These are phyloP conservation scores for Coluber constrictor DNA, from an alignment of 2,797 vertebrate genomes.

Conservation along the genomic window DNA sequence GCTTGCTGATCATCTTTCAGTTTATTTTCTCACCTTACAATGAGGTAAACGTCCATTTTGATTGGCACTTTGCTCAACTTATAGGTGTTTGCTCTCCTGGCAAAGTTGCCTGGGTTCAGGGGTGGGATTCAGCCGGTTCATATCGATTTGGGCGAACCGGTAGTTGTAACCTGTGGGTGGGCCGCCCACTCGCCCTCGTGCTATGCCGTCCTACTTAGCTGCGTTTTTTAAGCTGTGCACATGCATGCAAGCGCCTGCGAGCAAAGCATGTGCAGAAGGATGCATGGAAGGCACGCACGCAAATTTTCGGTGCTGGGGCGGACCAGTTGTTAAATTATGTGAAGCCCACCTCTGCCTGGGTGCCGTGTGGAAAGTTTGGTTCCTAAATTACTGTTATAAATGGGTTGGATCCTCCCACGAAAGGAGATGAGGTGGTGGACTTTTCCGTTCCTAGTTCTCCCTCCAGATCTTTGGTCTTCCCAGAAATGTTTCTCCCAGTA, in stretches of 20 bases:
- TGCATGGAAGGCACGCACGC: too few species aligned
- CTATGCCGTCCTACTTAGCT: too few species aligned
- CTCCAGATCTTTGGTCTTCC: background rate
- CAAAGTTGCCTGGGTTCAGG: background rate
- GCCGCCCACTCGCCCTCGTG: too few species aligned
- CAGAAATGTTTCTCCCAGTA: background rate
- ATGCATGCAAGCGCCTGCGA: too few species aligned
- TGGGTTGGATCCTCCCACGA: background rate
- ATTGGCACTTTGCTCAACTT: background rate
- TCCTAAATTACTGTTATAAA: background rate
- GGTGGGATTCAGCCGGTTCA: too few species aligned
- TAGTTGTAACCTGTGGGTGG: too few species aligned
- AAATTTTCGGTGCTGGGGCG: too few species aligned
- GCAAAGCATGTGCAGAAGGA: too few species aligned
- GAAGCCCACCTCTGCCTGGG: too few species aligned
- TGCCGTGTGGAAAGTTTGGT: background rate
- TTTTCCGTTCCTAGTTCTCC: background rate
- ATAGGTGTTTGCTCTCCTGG: background rate
- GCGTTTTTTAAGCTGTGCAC: too few species aligned
- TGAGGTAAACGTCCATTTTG: slow-evolving; percentile 77
- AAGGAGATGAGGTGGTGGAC: background rate
- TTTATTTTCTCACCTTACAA: slow-evolving; percentile 99
- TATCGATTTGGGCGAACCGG: too few species aligned
- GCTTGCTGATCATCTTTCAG: slow-evolving; percentile 99
- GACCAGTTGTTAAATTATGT: too few species aligned